Percentiles rank a stretch among this genome's conserved stretches.
Conservation (phyloP, 1,140 invertebrate species). For the Eciton burchellii region DNA sequence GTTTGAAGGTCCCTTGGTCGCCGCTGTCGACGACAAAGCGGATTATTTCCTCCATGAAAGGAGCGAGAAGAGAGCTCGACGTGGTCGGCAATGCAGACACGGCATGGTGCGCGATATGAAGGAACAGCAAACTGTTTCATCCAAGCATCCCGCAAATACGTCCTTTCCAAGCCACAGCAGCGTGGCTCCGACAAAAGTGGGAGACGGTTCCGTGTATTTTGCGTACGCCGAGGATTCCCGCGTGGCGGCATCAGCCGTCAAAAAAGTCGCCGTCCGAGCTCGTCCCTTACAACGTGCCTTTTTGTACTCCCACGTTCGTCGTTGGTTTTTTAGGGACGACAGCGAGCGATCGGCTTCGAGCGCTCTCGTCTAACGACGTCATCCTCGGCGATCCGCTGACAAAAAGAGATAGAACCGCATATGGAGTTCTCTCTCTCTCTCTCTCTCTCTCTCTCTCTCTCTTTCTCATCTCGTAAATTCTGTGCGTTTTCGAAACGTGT, state of each 20-base stretch:
- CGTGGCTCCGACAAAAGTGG: not conserved
- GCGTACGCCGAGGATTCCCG: not conserved
- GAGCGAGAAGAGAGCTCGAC: no score
- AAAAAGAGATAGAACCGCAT: slow-evolving; percentile 7
- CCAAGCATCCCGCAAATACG: no score
- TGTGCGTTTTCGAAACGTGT: slow-evolving; percentile 4
- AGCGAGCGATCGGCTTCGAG: not conserved
- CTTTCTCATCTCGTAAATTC: slow-evolving; percentile 40
- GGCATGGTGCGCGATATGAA: no score
- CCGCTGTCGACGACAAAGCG: no score
- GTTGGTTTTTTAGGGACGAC: slow-evolving; percentile 24
- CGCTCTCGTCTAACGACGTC: slow-evolving; percentile 32
- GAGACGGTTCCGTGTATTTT: not conserved
- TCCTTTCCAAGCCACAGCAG: not conserved
- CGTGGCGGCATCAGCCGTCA: not conserved
- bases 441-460: no score
- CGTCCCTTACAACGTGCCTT: slow-evolving; percentile 20
- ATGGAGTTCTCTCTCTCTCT: no score
- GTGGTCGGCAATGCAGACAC: no score
- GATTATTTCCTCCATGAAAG: no score
- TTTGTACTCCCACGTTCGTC: slow-evolving; percentile 33
- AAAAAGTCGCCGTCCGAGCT: slow-evolving; percentile 22
- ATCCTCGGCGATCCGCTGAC: not conserved
- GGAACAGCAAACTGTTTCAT: no score
- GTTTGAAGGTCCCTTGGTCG: not conserved